Base-by-base conservation (phyloP, 1,140 invertebrate species). In the Anastrepha obliqua region DNA sequence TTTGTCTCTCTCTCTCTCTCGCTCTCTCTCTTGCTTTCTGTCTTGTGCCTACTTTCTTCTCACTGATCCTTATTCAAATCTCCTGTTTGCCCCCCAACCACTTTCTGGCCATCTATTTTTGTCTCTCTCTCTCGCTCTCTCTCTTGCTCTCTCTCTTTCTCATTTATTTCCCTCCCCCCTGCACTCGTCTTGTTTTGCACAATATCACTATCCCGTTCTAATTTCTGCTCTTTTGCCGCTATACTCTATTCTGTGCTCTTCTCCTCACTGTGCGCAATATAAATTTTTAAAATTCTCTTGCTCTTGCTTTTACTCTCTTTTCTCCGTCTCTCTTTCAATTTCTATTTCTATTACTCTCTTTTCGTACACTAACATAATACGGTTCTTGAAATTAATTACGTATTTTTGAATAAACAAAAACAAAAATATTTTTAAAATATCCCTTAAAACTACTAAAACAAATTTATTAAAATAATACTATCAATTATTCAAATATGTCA, bases 281-380 rank as follows among this genome's bases (percentile, higher is more conserved):
- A 67, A n/a, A 67, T 55, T 70, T 81, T 39, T 85, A 11, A 47
- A 17, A 29, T 74, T 60, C 39, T 20, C 42, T 65, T 62, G 55
- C 87, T 47, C 87, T 85, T 62, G 55, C 87, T 47, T 74, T 85
- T 62, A n/a, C 87, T 60, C 55, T 44, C 70, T 65, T 64, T 62
- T 81, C 17, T 60, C 42, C 65, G 1, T 47, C 39, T 87, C 29
- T 64, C 20, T 51, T 42, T 85, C 29, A 39, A 20, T 59, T 9
- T 58, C 51, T 58, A 8, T 64, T 64, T 81, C 17, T 60, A 42
- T 85, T 15, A 15, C 58, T 87, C 55, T 55, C 39, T 51, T 65
- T 85, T 59, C 17, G 20, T 62, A 62, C 60, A 64, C 85, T 64
- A 51, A 47, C 15, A 11, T 55, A 87, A 55, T 55, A 20, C 39